A percentile compares a stretch with the other conserved stretches of the same genome.
phyloP scores from a whole-genome alignment of 2,113 vertebrate species.

The Setophaga kirtlandii region DNA sequence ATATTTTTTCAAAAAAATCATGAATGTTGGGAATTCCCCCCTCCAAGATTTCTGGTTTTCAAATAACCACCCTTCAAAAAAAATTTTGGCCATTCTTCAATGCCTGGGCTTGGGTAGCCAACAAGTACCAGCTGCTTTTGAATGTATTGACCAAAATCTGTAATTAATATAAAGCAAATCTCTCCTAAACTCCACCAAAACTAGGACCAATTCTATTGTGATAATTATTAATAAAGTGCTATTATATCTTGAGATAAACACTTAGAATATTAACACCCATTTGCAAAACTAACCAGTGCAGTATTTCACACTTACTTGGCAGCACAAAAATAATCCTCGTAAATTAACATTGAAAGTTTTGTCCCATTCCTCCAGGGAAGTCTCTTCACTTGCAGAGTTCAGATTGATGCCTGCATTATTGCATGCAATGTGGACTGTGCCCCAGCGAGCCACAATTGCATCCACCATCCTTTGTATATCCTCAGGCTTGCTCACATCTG shows the following conservation, averaged over 20 bases:
- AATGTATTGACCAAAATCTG: neutral
- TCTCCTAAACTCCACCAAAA: neutral
- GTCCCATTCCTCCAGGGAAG: conserved; percentile 81
- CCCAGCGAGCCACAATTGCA: conserved; percentile 74
- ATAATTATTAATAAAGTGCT: neutral
- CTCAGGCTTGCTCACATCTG: conserved; percentile 80
- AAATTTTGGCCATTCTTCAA: neutral
- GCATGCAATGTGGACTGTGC: conserved; percentile 74
- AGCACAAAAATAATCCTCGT: conserved; percentile 82
- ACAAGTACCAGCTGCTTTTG: neutral
- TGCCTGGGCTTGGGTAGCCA: neutral
- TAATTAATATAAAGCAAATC: neutral
- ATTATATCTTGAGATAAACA: neutral
- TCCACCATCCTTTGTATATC: conserved; percentile 77
- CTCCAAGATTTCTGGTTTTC: neutral
- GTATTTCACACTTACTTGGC: conserved; percentile 71
- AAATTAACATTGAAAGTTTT: conserved; percentile 81
- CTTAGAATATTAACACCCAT: no score
- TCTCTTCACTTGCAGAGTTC: conserved; percentile 83
- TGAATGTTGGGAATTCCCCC: neutral
- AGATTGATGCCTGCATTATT: conserved; percentile 83
- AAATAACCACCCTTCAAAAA: neutral
- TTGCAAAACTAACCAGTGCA: neutral
- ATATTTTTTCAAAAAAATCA: neutral
- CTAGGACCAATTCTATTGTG: neutral